Percentiles rank a stretch among this genome's conserved stretches.
phyloP scores from a whole-genome alignment of 2,888 invertebrate genomes.

The Hemistola chrysoprasaria region DNA sequence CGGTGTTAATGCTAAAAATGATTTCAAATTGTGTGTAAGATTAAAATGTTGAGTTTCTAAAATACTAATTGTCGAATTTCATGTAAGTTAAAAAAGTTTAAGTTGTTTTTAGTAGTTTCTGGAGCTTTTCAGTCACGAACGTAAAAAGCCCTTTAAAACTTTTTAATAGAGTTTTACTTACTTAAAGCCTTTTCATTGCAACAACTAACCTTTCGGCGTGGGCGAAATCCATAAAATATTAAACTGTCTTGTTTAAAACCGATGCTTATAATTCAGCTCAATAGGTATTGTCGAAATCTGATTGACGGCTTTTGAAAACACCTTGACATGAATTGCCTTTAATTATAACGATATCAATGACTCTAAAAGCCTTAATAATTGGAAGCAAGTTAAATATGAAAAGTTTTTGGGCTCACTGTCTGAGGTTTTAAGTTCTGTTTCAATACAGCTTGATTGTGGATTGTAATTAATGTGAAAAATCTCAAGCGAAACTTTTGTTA shows the following conservation, averaged over 20 bases:
- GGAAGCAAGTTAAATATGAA: slow-evolving; percentile 54
- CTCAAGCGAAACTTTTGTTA: slow-evolving; percentile 23
- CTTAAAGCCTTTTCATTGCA: background rate
- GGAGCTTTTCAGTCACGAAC: background rate
- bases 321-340: slow-evolving; percentile 59
- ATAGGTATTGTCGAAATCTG: slow-evolving; percentile 59
- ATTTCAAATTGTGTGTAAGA: slow-evolving; percentile 34
- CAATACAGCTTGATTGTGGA: slow-evolving; percentile 36
- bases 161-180: background rate
- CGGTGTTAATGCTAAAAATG: slow-evolving; percentile 50
- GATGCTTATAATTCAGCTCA: slow-evolving; percentile 31
- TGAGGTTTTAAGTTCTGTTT: slow-evolving; percentile 46
- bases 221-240: slow-evolving; percentile 36
- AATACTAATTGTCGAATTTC: too few relatives aligned
- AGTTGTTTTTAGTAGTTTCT: too few relatives aligned
- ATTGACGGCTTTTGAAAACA: slow-evolving; percentile 67
- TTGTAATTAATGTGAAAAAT: slow-evolving; percentile 45
- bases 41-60: background rate
- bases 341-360: slow-evolving; percentile 69
- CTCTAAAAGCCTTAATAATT: slow-evolving; percentile 48
- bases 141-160: slow-evolving; percentile 1
- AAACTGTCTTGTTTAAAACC: slow-evolving; percentile 43
- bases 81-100: too few relatives aligned
- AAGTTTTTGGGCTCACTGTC: slow-evolving; percentile 49
- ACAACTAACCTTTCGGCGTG: slow-evolving; percentile 9